Evolutionary conservation across 1,140 invertebrate genomes (phyloP), one percentile per base, ranked within the genome.

Genomic region (Leptonema lineaticorne): DNA sequence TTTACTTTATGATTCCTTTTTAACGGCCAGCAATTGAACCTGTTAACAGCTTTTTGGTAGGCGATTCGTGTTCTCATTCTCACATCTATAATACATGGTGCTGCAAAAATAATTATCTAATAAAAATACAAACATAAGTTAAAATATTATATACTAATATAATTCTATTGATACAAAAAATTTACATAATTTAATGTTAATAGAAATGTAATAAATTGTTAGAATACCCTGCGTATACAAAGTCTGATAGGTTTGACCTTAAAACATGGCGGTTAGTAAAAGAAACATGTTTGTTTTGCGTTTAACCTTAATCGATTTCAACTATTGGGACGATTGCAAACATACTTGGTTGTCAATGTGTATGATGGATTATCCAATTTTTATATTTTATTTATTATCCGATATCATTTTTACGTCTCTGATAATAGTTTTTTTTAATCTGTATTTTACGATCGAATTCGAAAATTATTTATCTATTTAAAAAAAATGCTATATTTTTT

Each of bases 281-380:
- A 53, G 50, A 53, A 53, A 53, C 50, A 24, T 53, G 50, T 53
- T 53, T 53, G 50, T 53, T 53, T 53, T 53, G 22, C 18, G 50
- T n/a, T 53, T 53, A 53, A 53, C 50, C 50, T 53, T 53, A 53
- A 53, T 53, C 50, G 50, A 53, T 53, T 45, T 53, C 50, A 14
- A 53, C 27, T 26, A 53, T 53, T 24, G 20, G 14, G 50, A 14
- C 20, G 18, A 26, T 53, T 53, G n/a, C n/a, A 11, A 24, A 14
- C 20, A 24, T 53, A 14, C 50, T 11, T 24, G 27, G 18, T 20
- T 53, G 50, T 53, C 50, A 53, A 53, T 22, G 37, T 4, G 16
- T 45, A 16, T 45, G 37, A 45, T 33, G 5, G 29, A 45, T 45
- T 45, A 14, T 45, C 11, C 2, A 6, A 33, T 6, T 33, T 6